Evolutionary conservation across 2,888 invertebrate species (phyloP).

Genomic region (Ophioninae sp.): DNA sequence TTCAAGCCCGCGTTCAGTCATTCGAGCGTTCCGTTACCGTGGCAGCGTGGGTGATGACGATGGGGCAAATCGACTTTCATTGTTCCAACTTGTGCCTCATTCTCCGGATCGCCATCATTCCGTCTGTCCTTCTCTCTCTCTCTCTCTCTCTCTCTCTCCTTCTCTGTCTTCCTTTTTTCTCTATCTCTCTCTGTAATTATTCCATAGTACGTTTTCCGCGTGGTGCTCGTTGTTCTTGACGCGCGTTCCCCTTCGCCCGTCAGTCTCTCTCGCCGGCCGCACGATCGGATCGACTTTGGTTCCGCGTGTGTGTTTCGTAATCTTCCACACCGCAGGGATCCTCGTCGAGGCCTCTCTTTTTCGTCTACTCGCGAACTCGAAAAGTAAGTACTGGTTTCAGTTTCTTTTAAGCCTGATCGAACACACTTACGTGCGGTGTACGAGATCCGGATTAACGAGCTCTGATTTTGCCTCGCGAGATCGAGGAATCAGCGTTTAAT

Average conservation of each 20-base stretch:
- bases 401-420: background rate
- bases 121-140: background rate
- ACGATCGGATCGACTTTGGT: conserved; percentile 16
- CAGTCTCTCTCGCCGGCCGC: conserved; percentile 29
- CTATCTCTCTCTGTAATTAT: conserved; percentile 55
- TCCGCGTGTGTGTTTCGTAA: conserved; percentile 32
- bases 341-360: background rate
- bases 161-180: background rate
- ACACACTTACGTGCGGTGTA: background rate
- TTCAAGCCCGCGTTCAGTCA: conserved; percentile 62
- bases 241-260: conserved; percentile 61
- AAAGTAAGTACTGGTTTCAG: background rate
- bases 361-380: background rate
- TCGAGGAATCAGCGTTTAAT: background rate
- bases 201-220: conserved; percentile 37
- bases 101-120: conserved; percentile 49
- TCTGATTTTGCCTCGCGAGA: background rate
- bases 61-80: conserved; percentile 62
- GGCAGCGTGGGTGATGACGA: conserved; percentile 62
- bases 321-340: background rate
- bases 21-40: conserved; percentile 47
- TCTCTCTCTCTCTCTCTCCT: too few relatives aligned
- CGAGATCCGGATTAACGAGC: background rate
- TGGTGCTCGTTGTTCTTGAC: conserved; percentile 23
- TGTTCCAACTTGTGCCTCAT: conserved; percentile 59